These are phyloP conservation scores for Sebastes itinus DNA, from an alignment of 2,797 vertebrate genomes.

Conservation along the genomic window DNA sequence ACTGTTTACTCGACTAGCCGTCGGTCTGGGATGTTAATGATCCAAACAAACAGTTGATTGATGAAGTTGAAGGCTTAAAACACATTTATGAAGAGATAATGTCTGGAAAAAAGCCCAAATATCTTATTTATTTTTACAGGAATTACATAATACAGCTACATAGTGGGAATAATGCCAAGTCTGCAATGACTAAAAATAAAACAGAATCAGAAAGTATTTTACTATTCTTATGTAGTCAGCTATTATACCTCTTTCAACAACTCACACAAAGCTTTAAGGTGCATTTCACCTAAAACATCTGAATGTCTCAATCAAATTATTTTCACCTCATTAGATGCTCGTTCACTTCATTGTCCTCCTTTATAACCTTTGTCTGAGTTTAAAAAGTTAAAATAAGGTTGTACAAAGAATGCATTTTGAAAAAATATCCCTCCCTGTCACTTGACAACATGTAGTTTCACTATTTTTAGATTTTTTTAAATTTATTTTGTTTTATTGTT, in stretches of 20 bases:
- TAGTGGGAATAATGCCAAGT: not conserved
- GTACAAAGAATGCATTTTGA: not conserved
- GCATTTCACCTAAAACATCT: slow-evolving; percentile 9
- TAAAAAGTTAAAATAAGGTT: not conserved
- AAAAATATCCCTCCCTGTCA: not conserved
- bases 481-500: too few relatives aligned
- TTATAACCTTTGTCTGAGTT: not conserved
- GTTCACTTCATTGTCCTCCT: not conserved
- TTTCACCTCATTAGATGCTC: slow-evolving; percentile 14
- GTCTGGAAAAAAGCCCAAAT: not conserved
- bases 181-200: not conserved
- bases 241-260: not conserved
- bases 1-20: not conserved
- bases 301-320: not conserved
- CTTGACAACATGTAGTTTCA: not conserved
- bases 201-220: not conserved
- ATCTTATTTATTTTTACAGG: not conserved
- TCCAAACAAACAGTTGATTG: slow-evolving; percentile 14
- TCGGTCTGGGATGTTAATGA: slow-evolving; percentile 42
- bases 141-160: not conserved
- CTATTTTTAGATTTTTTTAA: rapidly evolving
- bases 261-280: not conserved
- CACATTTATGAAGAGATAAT: not conserved
- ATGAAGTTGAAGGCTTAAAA: not conserved
- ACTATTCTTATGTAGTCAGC: not conserved